Percentiles rank a stretch among this genome's conserved stretches.
phyloP scores from a whole-genome alignment of 2,888 invertebrate species.

The Oithona nana region DNA sequence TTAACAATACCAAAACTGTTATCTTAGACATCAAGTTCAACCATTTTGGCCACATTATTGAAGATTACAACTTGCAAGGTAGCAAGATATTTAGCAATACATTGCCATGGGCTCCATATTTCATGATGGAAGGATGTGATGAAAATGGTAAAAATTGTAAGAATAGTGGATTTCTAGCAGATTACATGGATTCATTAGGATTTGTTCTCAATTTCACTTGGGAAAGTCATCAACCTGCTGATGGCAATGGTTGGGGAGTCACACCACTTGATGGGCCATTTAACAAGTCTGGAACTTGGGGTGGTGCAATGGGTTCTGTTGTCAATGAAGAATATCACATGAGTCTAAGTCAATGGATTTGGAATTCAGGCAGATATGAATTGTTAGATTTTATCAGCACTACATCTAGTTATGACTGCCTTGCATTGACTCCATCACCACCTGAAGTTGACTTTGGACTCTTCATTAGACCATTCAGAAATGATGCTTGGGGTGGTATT shows the following conservation, averaged over 20 bases:
- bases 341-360: neutral
- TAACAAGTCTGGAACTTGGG: neutral
- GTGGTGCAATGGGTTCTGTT: neutral
- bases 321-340: neutral
- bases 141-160: neutral
- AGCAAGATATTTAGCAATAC: neutral
- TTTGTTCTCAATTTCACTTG: neutral
- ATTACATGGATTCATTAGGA: neutral
- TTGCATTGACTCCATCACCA: neutral
- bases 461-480: neutral
- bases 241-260: neutral
- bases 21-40: no score
- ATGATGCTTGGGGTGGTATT: conserved; percentile 1
- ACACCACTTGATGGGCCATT: neutral
- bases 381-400: neutral
- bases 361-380: neutral
- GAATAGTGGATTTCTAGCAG: neutral
- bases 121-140: neutral
- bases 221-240: neutral
- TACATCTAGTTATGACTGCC: neutral
- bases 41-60: no score
- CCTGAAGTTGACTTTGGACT: neutral
- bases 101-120: neutral
- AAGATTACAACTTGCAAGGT: neutral
- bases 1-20: no score